These are phyloP conservation scores for Zootoca vivipara DNA, from an alignment of 2,113 vertebrate species.

Conservation along the genomic window DNA sequence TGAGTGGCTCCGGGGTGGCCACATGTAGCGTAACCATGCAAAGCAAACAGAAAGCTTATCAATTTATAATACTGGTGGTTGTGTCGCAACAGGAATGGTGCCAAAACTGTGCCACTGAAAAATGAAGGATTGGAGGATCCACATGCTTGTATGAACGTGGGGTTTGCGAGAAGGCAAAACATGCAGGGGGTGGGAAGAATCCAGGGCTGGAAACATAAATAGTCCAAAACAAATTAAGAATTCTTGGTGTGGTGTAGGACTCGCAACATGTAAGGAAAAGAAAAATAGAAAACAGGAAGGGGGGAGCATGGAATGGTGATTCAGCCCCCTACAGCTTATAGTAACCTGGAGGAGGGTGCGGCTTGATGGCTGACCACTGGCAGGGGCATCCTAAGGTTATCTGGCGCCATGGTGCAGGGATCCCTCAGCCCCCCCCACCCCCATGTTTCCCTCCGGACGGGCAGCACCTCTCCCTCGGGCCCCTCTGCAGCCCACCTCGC, in stretches of 20 bases:
- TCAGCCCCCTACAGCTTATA: not conserved
- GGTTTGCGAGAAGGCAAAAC: too few species aligned
- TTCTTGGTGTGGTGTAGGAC: not conserved
- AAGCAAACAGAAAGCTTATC: not conserved
- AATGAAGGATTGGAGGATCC: not conserved
- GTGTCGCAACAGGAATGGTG: not conserved
- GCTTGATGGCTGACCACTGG: not conserved
- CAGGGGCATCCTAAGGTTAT: too few species aligned
- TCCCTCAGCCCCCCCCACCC: too few species aligned
- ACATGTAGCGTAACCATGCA: not conserved
- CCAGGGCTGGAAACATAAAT: not conserved
- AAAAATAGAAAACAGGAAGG: not conserved
- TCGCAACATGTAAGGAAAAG: not conserved
- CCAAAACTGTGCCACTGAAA: not conserved
- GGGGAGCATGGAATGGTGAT: not conserved
- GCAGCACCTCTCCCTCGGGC: too few species aligned
- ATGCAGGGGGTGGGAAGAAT: too few species aligned
- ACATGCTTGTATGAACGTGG: too few species aligned
- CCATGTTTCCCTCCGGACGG: too few species aligned
- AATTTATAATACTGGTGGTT: not conserved
- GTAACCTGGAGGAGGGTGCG: not conserved
- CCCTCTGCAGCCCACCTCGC: too few species aligned
- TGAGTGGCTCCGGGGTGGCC: not conserved
- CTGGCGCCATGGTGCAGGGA: too few species aligned
- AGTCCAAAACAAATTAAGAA: not conserved